These are phyloP conservation scores for Oligia latruncula DNA, from an alignment of 2,888 invertebrate genomes.

Conservation along the genomic window DNA sequence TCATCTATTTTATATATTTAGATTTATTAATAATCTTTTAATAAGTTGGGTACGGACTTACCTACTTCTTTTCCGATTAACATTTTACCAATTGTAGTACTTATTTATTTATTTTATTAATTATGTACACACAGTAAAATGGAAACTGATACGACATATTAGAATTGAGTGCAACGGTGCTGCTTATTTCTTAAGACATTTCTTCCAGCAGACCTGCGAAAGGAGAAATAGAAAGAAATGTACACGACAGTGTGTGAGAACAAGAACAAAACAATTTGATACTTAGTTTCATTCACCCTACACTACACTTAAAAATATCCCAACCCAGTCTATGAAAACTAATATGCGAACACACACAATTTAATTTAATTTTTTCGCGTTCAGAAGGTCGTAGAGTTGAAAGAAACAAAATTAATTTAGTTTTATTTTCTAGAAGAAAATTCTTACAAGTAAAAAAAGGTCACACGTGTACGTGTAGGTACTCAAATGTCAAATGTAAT, in stretches of 20 bases:
- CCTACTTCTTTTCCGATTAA: neutral
- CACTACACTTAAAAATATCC: neutral
- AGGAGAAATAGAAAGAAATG: no score
- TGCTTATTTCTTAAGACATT: no score
- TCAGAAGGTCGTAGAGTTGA: neutral
- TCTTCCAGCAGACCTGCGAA: no score
- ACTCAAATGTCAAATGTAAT: neutral
- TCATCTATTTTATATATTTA: no score
- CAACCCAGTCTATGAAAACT: no score
- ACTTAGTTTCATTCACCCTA: neutral
- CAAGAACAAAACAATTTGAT: no score
- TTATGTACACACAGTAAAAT: no score
- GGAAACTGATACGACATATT: no score
- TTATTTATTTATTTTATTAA: no score
- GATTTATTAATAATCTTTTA: no score
- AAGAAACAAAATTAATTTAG: constrained; percentile 17
- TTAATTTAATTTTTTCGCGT: neutral
- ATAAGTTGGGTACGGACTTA: neutral
- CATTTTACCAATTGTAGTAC: neutral
- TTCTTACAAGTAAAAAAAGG: constrained; percentile 5
- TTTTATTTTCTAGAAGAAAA: constrained; percentile 21
- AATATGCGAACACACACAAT: neutral
- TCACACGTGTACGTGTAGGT: neutral
- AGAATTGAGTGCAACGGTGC: no score
- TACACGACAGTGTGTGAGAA: no score